Percentiles rank a stretch among this genome's conserved stretches.
Conservation (phyloP, 64 coral and sea anemone species). For the Astreopora myriophthalma region DNA sequence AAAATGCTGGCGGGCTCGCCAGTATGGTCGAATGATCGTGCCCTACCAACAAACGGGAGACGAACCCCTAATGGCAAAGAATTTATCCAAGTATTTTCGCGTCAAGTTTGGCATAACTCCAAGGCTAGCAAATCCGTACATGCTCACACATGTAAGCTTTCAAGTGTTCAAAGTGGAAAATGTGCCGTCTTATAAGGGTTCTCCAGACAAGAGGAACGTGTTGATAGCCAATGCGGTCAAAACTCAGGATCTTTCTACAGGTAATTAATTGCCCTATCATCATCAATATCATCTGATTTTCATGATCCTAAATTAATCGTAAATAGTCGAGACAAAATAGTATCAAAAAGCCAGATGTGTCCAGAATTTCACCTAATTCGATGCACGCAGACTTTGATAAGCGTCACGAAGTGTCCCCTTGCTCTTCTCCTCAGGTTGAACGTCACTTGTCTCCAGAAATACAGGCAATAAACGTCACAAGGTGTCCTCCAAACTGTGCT, state of each 20-base stretch:
- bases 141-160: neutral
- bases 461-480: too few relatives aligned
- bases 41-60: neutral
- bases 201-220: neutral
- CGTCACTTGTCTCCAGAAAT: too few relatives aligned
- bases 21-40: neutral
- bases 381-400: too few relatives aligned
- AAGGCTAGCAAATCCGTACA: neutral
- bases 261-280: too few relatives aligned
- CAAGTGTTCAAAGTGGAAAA: slow-evolving; percentile 14
- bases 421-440: too few relatives aligned
- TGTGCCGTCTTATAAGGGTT: neutral
- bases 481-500: too few relatives aligned
- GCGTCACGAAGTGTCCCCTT: too few relatives aligned
- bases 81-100: slow-evolving; percentile 22
- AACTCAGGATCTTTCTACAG: neutral
- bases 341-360: too few relatives aligned
- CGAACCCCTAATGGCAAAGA: neutral
- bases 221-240: neutral
- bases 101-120: neutral
- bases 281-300: too few relatives aligned
- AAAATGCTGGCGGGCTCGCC: neutral
- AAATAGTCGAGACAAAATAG: too few relatives aligned
- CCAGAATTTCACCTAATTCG: too few relatives aligned
- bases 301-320: too few relatives aligned